phyloP scores from a whole-genome alignment of 2,888 invertebrate species.

The Azorinus chamasolen region DNA sequence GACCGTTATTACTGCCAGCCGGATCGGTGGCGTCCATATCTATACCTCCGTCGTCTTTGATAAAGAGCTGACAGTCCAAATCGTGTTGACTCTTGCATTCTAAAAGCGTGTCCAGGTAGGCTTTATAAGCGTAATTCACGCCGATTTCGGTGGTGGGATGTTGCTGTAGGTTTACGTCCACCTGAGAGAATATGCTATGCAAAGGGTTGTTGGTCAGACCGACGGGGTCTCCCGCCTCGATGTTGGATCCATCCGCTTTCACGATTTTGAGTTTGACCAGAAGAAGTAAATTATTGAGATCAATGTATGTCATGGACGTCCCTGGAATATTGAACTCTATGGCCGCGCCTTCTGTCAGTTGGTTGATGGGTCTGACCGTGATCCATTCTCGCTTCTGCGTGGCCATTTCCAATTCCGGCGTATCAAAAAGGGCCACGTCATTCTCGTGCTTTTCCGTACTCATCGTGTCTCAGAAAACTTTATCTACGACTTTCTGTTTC shows the following conservation, averaged over 20 bases:
- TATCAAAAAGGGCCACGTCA: slow-evolving; percentile 1
- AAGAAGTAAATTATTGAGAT: slow-evolving; percentile 19
- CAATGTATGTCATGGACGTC: slow-evolving; percentile 20
- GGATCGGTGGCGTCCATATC: slow-evolving; percentile 19
- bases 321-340: too few relatives aligned
- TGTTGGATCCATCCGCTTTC: slow-evolving; percentile 20
- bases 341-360: slow-evolving; percentile 12
- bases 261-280: slow-evolving; percentile 32
- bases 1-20: too few relatives aligned
- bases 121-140: slow-evolving; percentile 31
- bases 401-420: slow-evolving; percentile 6
- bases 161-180: slow-evolving; percentile 34
- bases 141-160: slow-evolving; percentile 31
- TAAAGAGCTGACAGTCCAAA: slow-evolving; percentile 24
- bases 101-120: slow-evolving; percentile 19
- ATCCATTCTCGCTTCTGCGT: slow-evolving; percentile 14
- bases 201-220: slow-evolving; percentile 33
- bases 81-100: slow-evolving; percentile 3
- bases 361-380: slow-evolving; percentile 9
- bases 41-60: slow-evolving; percentile 23
- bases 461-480: background rate
- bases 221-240: slow-evolving; percentile 5
- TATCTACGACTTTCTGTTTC: background rate
- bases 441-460: background rate
- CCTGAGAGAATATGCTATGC: slow-evolving; percentile 38